Evolutionary conservation across 2,888 invertebrate species (phyloP), one percentile per base, ranked within the genome.

Genomic region (Scrobipalpa costella): DNA sequence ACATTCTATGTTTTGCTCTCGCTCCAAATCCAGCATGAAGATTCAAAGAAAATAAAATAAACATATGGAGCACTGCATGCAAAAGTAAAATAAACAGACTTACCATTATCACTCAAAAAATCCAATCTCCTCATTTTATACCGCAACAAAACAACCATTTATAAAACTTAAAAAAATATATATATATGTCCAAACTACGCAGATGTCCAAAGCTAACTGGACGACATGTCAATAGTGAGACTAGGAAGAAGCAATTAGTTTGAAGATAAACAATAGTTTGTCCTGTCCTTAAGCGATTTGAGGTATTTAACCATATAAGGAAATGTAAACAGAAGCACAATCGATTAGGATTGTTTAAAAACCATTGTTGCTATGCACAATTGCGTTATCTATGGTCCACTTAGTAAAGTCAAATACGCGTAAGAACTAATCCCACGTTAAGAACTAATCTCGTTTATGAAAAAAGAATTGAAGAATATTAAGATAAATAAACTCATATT

Each of bases 271-370:
- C 38, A 40, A 7, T 44, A 27, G n/a, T 59, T 33, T 55, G 58
- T 66, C 62, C 27, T 55, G 58, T 66, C 62, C 27, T 66, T 76
- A 77, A 52, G 77, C 73, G 75, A 73, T 71, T 63, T 59, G 68
- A 66, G 71, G 71, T 68, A 72, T 70, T 67, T 44, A 13, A 9
- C 27, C 27, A 27, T 27, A 70, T 69, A 70, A 61, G 64, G 61
- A 68, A 44, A 58, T 49, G 60, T 60, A 64, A 70, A 70, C 69
- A 72, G 70, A n/a, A 66, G 61, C 63, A 40, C n/a, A 40, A 61
- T 52, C 17, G 19, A 44, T 47, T 27, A 27, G 5, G 19, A 19
- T 52, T 52, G 52, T 33, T 52, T 52, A 52, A 27, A 27, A n/a
- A n/a, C n/a, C 13, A 15, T 55, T 55, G 55, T 55, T 55, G 34